Evolutionary conservation across 2,797 vertebrate genomes (phyloP), one percentile per base, ranked within the genome.

Genomic region (Crypturellus tataupa): DNA sequence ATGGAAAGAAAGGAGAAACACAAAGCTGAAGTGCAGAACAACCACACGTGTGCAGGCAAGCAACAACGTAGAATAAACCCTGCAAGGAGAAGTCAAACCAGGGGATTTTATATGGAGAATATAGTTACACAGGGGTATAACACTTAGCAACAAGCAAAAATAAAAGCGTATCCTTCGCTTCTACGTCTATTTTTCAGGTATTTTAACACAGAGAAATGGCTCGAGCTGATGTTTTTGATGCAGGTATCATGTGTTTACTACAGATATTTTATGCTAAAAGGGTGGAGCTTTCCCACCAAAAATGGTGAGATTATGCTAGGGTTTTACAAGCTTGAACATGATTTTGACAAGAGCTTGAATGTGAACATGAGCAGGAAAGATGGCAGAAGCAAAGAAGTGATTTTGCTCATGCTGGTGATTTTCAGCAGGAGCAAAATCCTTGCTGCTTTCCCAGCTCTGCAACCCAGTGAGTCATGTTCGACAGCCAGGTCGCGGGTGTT

Each of bases 61-160:
- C 17, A 13, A 67, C 55, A 67, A 47, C 24, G 10, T 12, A 42
- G 39, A 62, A 53, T 2, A 29, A 69, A 67, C 77, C 12, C 39
- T 73, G 58, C 4, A 71, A 37, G 25, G 46, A 15, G 33, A 85
- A 73, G 23, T 18, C 44, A 68, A 46, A 67, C 31, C 64, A 33
- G 33, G 14, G 17, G 24, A 18, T 10, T n/a, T 47, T 35, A 44
- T 4, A 19, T 7, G 63, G 58, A 37, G 33, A 81, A 44, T 3
- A 51, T 0, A 8, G 60, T 4, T 49, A n/a, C 20, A 27, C 0
- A 0, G 8, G 27, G 21, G 14, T 10, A 24, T 10, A 5, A 4
- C 3, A 42, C 59, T 72, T 63, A 44, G 46, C 62, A 84, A 90
- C 37, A 49, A 42, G 29, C 13, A 27, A 31, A 46, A 19, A 23